Conservation (phyloP, 2,797 vertebrate genomes). For the Artibeus lituratus region DNA sequence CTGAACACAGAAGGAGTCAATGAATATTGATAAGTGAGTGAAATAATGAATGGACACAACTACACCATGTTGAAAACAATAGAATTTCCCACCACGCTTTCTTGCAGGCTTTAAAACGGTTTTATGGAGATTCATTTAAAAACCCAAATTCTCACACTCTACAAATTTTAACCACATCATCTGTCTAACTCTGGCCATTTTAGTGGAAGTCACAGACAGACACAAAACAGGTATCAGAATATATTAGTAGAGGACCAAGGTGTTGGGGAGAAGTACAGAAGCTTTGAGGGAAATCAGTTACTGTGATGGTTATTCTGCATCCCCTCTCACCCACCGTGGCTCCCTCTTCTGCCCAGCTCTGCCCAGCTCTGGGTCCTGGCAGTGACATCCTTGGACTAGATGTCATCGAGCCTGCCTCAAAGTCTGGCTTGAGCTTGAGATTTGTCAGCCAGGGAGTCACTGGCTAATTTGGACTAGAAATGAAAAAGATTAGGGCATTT, state of each 20-base stretch:
- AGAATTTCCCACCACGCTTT: neutral
- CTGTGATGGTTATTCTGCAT: fast-evolving
- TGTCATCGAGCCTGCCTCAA: neutral
- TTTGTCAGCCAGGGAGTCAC: neutral
- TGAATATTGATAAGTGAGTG: fast-evolving
- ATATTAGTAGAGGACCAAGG: neutral
- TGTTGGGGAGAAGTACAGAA: neutral
- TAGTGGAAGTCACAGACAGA: neutral
- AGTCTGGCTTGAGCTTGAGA: neutral
- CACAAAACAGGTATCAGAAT: neutral
- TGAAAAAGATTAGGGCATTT: neutral
- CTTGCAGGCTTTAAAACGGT: neutral
- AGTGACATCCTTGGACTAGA: fast-evolving
- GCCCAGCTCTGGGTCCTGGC: no score
- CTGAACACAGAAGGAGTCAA: neutral
- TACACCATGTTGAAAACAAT: neutral
- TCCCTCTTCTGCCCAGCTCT: neutral
- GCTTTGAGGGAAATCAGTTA: neutral
- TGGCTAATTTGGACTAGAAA: neutral
- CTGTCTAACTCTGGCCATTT: neutral
- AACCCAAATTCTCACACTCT: neutral
- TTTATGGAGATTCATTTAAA: neutral
- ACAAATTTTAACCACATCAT: neutral
- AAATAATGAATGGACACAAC: neutral
- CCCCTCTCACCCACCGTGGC: fast-evolving